These are phyloP conservation scores for Scomber colias DNA, from an alignment of 2,113 vertebrate genomes.

Conservation along the genomic window DNA sequence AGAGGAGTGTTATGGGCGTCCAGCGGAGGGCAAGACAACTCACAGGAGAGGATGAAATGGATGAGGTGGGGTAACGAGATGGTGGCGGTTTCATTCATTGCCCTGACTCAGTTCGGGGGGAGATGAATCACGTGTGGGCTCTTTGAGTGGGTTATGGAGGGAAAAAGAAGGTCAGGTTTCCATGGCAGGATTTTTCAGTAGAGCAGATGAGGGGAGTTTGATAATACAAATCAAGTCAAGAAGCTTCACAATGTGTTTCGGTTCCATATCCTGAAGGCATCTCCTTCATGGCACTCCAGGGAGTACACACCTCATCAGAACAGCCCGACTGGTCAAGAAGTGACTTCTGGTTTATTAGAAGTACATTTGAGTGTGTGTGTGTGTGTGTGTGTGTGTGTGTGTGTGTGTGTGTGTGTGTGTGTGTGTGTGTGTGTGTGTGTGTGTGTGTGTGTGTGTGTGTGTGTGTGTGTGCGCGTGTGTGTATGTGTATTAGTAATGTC, in stretches of 20 bases:
- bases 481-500: constrained; percentile 3
- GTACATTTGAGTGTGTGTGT: constrained; percentile 16
- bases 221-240: constrained; percentile 74
- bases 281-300: constrained; percentile 62
- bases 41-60: constrained; percentile 74
- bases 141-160: constrained; percentile 44
- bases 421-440: not conserved
- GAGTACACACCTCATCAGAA: constrained; percentile 62
- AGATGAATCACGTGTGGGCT: constrained; percentile 66
- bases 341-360: constrained; percentile 64
- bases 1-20: constrained; percentile 59
- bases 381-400: constrained; percentile 8
- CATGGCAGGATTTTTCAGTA: constrained; percentile 57
- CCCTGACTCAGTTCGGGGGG: constrained; percentile 45
- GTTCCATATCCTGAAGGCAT: constrained; percentile 66
- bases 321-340: constrained; percentile 50
- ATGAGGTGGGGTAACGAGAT: constrained; percentile 62
- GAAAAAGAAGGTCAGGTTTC: constrained; percentile 56
- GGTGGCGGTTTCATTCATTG: constrained; percentile 63
- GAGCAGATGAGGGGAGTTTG: constrained; percentile 68
- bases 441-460: not conserved
- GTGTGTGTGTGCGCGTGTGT: not conserved
- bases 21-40: constrained; percentile 60
- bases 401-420: not conserved
- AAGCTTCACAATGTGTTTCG: constrained; percentile 51